Base-by-base conservation (phyloP, 1,140 invertebrate genomes). In the Mycetomoellerius zeteki region DNA sequence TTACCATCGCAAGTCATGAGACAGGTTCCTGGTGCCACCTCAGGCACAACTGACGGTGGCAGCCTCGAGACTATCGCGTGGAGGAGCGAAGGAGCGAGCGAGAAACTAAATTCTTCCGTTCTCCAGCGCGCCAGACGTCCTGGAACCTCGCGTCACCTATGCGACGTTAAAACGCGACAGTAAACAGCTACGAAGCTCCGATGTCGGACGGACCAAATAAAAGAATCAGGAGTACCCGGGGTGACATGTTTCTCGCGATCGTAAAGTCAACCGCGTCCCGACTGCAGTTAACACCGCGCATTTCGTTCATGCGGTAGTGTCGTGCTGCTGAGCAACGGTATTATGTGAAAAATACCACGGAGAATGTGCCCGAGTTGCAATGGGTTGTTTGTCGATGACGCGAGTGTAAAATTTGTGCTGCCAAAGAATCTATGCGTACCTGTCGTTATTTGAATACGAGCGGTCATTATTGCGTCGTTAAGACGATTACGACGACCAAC, bases 341-440 rank as follows among this genome's bases (percentile, higher is more conserved):
- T 30, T 47, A 60, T 24, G 27, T 19, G 69, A 37, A 81, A 24
- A 71, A 81, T 81, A 33, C 7, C 19, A 3, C 8, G 52, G 69
- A 27, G 58, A 81, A 58, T 64, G 56, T 69, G 67, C 30, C 27
- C 52, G 76, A 78, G 33, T 56, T 65, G 65, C 58, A n/a, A 43
- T n/a, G 33, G 56, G 33, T 37, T 62, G 77, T 72, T 89, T 71
- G 47, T 52, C 54, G 50, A 24, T 52, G 33, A n/a, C 19, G 16
- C 7, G 24, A 86, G 62, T 14, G 76, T 67, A 76, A 16, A 81
- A 80, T 89, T 88, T 82, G 37, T 33, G 33, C 67, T n/a, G 19
- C 1, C 7, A 37, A 37, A 37, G 33, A 37, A 37, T 37, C 33
- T 30, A 27, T n/a, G 52, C 60, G 27, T 37, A 58, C 12, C 14